A percentile compares a stretch with the other conserved stretches of the same genome.
phyloP scores from a whole-genome alignment of 2,113 vertebrate genomes.

The Aspidoscelis tigris region DNA sequence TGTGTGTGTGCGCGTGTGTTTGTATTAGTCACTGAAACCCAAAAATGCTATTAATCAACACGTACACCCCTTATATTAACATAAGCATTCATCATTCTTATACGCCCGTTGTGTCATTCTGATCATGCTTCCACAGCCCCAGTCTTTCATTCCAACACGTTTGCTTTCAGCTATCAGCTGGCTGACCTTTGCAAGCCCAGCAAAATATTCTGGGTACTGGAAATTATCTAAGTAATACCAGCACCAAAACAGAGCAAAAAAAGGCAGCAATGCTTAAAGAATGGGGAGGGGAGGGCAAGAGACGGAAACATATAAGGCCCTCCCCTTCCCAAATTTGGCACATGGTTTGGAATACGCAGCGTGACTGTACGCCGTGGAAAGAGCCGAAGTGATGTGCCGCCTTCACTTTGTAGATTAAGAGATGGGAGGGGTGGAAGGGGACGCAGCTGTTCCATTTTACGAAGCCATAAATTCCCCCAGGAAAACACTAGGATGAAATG shows the following conservation, averaged over 20 bases:
- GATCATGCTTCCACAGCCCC: slow-evolving; percentile 62
- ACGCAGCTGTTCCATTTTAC: slow-evolving; percentile 37
- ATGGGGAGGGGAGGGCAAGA: neutral
- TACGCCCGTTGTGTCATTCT: slow-evolving; percentile 68
- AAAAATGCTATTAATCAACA: slow-evolving; percentile 78
- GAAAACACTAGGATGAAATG: slow-evolving; percentile 3
- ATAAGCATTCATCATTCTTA: slow-evolving; percentile 77
- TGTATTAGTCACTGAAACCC: slow-evolving; percentile 69
- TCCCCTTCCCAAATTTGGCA: neutral
- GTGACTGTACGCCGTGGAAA: slow-evolving; percentile 40
- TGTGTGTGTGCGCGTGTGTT: neutral
- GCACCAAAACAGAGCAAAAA: slow-evolving; percentile 36
- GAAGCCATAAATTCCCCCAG: slow-evolving; percentile 30
- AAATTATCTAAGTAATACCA: slow-evolving; percentile 62
- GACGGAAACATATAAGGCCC: neutral
- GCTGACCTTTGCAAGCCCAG: slow-evolving; percentile 57
- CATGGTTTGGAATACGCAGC: slow-evolving; percentile 27
- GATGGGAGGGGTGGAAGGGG: neutral
- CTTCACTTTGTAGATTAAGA: slow-evolving; percentile 20
- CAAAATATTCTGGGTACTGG: slow-evolving; percentile 60
- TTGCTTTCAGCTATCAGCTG: slow-evolving; percentile 71
- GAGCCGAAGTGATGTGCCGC: slow-evolving; percentile 25
- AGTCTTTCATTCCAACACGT: slow-evolving; percentile 66
- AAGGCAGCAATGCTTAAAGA: neutral
- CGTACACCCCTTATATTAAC: slow-evolving; percentile 75